Evolutionary conservation across 2,113 vertebrate species (phyloP).

Genomic region (Oryzias javanicus): DNA sequence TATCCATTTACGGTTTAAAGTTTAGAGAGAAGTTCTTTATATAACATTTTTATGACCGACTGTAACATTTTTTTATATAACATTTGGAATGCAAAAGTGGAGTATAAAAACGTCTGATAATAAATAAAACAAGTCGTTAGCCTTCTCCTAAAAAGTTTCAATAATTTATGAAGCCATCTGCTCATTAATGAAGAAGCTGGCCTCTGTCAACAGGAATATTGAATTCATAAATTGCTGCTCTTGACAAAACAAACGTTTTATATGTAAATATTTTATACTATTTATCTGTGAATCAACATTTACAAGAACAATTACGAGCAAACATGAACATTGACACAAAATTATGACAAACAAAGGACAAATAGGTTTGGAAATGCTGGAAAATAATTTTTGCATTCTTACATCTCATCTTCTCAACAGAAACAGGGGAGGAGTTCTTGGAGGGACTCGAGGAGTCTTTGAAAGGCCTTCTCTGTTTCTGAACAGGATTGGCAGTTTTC

Average conservation of each 20-base stretch:
- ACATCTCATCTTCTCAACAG: slow-evolving; percentile 85
- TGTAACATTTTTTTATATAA: not conserved
- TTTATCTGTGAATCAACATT: too few species aligned
- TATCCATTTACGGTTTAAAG: slow-evolving; percentile 43
- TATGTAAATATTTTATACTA: too few species aligned
- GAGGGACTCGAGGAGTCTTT: slow-evolving; percentile 47
- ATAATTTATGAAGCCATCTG: too few species aligned
- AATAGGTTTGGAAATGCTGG: slow-evolving; percentile 28
- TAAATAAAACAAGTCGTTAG: too few species aligned
- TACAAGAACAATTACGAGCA: not conserved
- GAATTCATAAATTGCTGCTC: too few species aligned
- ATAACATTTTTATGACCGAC: slow-evolving; percentile 4
- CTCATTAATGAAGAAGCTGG: too few species aligned
- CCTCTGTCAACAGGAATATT: too few species aligned
- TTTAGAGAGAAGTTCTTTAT: slow-evolving; percentile 23
- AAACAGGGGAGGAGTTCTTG: slow-evolving; percentile 52
- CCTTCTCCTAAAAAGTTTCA: too few species aligned
- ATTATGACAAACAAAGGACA: slow-evolving; percentile 15
- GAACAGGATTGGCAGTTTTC: slow-evolving; percentile 18
- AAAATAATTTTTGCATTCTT: slow-evolving; percentile 55
- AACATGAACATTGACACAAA: slow-evolving; percentile 15
- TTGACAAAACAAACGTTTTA: too few species aligned
- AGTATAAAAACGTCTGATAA: too few species aligned
- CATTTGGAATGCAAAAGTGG: not conserved
- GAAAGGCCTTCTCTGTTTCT: slow-evolving; percentile 31